phyloP scores from a whole-genome alignment of 1,140 invertebrate species.

The Riptortus pedestris region DNA sequence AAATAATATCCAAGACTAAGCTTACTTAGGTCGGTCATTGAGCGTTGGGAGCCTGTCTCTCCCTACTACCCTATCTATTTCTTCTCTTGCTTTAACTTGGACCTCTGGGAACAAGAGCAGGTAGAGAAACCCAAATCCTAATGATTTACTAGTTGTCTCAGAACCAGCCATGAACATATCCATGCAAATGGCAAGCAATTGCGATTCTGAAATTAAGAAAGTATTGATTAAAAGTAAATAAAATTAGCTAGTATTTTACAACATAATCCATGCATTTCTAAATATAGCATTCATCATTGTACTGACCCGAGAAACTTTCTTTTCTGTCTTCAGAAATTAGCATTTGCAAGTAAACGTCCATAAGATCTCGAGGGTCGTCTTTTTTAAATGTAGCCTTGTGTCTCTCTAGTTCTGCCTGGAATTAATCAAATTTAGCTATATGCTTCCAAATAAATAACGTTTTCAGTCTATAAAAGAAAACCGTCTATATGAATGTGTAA shows the following conservation, averaged over 20 bases:
- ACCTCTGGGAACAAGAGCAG: conserved; percentile 65
- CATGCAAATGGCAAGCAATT: conserved; percentile 62
- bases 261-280: not conserved
- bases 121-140: conserved; percentile 67
- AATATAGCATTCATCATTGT: too few species aligned
- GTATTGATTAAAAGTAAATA: too few species aligned
- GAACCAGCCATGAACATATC: conserved; percentile 75
- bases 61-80: conserved; percentile 67
- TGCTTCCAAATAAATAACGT: too few species aligned
- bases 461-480: too few species aligned
- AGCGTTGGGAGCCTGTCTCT: conserved; percentile 52
- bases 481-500: too few species aligned
- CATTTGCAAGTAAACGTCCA: conserved; percentile 70
- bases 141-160: conserved; percentile 66
- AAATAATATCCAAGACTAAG: too few species aligned
- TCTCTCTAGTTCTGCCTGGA: conserved; percentile 54
- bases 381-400: conserved; percentile 57
- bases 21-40: conserved; percentile 57
- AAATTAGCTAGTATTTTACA: too few species aligned
- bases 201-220: conserved; percentile 50
- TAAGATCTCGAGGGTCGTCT: conserved; percentile 61
- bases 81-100: conserved; percentile 64
- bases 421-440: conserved; percentile 24
- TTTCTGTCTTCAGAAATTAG: conserved; percentile 41
- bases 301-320: conserved; percentile 38